Evolutionary conservation across 2,888 invertebrate species (phyloP).

Genomic region (Neocrepidodera transversa): DNA sequence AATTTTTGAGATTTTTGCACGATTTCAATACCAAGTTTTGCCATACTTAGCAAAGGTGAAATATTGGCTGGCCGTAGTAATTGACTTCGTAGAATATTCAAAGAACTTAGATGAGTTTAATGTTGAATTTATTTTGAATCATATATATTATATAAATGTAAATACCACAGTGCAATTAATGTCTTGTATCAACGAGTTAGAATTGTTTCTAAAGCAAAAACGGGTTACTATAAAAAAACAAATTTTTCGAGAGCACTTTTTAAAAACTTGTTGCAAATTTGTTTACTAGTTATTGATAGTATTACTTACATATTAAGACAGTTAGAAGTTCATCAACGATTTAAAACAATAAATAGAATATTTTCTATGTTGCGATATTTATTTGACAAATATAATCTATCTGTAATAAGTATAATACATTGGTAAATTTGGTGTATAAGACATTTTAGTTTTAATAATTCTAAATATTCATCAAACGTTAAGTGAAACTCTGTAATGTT

Average conservation of each 20-base stretch:
- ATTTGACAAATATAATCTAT: slow-evolving; percentile 67
- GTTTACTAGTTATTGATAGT: slow-evolving; percentile 78
- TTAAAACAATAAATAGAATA: slow-evolving; percentile 69
- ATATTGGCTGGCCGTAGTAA: too few species aligned
- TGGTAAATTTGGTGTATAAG: neutral
- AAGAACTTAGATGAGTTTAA: slow-evolving; percentile 19
- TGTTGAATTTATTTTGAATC: slow-evolving; percentile 47
- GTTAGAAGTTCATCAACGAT: slow-evolving; percentile 66
- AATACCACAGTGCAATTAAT: slow-evolving; percentile 57
- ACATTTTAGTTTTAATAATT: too few species aligned
- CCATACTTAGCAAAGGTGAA: too few species aligned
- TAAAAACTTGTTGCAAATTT: slow-evolving; percentile 66
- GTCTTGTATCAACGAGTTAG: slow-evolving; percentile 53
- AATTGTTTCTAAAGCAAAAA: slow-evolving; percentile 49
- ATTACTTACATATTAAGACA: slow-evolving; percentile 77
- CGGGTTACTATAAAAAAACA: slow-evolving; percentile 34
- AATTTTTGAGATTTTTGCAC: too few species aligned
- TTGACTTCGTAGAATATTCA: slow-evolving; percentile 37
- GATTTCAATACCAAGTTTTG: too few species aligned
- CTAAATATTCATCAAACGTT: too few species aligned
- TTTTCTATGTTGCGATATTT: slow-evolving; percentile 70
- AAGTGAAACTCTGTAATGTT: slow-evolving; percentile 18
- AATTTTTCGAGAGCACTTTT: too few species aligned
- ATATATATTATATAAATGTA: slow-evolving; percentile 55
- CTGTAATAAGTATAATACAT: slow-evolving; percentile 66